Conservation (phyloP, 2,113 vertebrate genomes). For the Oceanodroma tethys region DNA sequence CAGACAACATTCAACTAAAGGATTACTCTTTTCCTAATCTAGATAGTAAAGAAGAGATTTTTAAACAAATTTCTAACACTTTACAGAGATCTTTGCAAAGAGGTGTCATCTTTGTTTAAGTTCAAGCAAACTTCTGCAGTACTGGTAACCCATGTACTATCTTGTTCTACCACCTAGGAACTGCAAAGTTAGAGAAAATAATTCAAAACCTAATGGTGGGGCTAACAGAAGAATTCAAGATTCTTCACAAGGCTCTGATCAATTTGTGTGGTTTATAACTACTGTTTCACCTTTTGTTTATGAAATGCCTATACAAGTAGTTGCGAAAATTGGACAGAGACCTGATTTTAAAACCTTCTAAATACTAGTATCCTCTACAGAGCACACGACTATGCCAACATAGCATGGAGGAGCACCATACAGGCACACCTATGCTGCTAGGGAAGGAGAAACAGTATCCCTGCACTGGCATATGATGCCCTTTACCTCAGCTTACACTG, state of each 20-base stretch:
- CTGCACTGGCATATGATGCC: background rate
- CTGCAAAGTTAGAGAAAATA: background rate
- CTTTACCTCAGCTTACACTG: background rate
- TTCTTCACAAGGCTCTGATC: background rate
- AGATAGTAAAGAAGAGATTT: background rate
- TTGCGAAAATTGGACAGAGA: background rate
- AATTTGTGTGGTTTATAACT: background rate
- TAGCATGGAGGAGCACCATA: background rate
- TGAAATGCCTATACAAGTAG: background rate
- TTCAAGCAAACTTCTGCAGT: background rate
- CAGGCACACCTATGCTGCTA: background rate
- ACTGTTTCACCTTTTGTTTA: background rate
- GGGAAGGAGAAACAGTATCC: background rate
- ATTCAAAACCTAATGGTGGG: background rate
- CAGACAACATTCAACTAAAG: background rate
- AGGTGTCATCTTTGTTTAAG: background rate
- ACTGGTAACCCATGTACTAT: background rate
- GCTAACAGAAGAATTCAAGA: background rate
- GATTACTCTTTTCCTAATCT: background rate
- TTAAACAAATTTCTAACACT: background rate
- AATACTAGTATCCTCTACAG: background rate
- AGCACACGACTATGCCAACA: rapidly evolving
- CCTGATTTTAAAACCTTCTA: background rate
- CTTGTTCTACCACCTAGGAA: background rate
- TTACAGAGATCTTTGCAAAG: background rate